These are phyloP conservation scores for Holothuria glaberrima DNA, from an alignment of 35 echinoderm and acorn worm species.

Conservation along the genomic window DNA sequence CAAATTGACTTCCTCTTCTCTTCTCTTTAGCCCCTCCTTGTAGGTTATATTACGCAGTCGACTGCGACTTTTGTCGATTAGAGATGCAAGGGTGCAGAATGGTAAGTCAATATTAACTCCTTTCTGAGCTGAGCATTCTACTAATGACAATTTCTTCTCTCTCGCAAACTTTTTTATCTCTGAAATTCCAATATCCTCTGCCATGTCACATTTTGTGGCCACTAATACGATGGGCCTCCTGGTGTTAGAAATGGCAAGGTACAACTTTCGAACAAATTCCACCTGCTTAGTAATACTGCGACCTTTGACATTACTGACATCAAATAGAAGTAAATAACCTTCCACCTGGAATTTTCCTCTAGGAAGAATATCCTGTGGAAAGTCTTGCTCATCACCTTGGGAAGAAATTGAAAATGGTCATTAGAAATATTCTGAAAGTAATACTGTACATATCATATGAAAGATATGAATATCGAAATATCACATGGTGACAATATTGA, in stretches of 20 bases:
- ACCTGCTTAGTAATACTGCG: slow-evolving; percentile 49
- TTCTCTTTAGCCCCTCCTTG: slow-evolving; percentile 9
- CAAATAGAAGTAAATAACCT: slow-evolving; percentile 62
- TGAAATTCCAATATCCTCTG: not conserved
- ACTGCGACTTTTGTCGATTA: slow-evolving; percentile 47
- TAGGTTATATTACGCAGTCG: slow-evolving; percentile 36
- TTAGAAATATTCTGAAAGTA: too few species aligned
- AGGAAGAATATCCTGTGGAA: not conserved
- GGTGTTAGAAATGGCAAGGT: slow-evolving; percentile 6
- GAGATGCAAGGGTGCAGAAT: slow-evolving; percentile 36
- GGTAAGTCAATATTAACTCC: slow-evolving; percentile 48
- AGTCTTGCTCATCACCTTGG: slow-evolving; percentile 39
- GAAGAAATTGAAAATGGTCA: not conserved
- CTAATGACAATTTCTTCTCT: slow-evolving; percentile 10
- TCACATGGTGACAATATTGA: too few species aligned
- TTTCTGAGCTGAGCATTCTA: slow-evolving; percentile 52
- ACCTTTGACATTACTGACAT: slow-evolving; percentile 51
- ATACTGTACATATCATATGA: too few species aligned
- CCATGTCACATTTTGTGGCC: slow-evolving; percentile 57
- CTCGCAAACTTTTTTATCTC: slow-evolving; percentile 30
- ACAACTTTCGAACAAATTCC: slow-evolving; percentile 44
- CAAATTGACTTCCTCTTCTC: not conserved
- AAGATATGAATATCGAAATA: too few species aligned
- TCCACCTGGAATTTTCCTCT: slow-evolving; percentile 63
- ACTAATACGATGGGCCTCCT: slow-evolving; percentile 46